Conservation (phyloP, 92 coral and sea anemone genomes). For the Meandrina meandrites region DNA sequence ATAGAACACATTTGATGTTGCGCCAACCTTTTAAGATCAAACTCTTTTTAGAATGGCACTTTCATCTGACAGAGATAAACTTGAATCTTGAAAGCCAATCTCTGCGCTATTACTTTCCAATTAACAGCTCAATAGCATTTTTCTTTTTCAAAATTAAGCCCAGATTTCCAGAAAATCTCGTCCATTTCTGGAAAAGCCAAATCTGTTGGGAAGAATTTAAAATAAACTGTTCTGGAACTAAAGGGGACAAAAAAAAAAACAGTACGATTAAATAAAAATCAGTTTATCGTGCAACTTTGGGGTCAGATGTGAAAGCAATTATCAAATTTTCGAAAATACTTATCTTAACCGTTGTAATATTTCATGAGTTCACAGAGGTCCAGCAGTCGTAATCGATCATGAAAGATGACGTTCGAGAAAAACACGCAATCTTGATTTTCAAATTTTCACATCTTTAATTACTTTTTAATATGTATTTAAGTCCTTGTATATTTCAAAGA, state of each 20-base stretch:
- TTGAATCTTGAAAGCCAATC: not conserved
- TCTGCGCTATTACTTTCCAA: conserved; percentile 1
- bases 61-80: not conserved
- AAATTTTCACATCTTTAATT: not conserved
- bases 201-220: not conserved
- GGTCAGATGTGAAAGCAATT: not conserved
- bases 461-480: not conserved
- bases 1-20: not conserved
- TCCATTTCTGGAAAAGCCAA: not conserved
- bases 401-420: not conserved
- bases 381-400: not conserved
- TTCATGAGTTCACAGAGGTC: not conserved
- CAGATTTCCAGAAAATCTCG: not conserved
- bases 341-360: not conserved
- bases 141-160: not conserved
- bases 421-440: not conserved
- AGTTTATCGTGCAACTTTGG: not conserved
- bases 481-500: not conserved
- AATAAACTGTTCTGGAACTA: not conserved
- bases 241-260: not conserved
- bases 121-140: not conserved
- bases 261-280: too few species aligned
- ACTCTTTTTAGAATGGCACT: not conserved
- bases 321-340: not conserved
- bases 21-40: conserved; percentile 4